phyloP scores from a whole-genome alignment of 2,113 vertebrate species.

The Atlantisia rogersi region DNA sequence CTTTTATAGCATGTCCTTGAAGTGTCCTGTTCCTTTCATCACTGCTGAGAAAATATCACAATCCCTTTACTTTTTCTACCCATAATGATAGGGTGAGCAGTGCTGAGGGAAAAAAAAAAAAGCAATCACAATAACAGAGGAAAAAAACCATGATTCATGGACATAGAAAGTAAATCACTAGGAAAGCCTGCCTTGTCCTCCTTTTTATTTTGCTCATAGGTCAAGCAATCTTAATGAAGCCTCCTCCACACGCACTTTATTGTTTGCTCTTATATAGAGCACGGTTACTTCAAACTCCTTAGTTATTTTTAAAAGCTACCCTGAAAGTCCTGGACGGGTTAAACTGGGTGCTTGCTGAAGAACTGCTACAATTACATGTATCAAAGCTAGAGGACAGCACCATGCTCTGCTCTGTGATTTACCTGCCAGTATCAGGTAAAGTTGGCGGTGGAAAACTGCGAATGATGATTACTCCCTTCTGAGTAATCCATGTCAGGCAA shows the following conservation, averaged over 20 bases:
- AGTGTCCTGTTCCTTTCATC: conserved; percentile 24
- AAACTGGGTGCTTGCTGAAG: background rate
- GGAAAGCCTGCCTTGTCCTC: conserved; percentile 28
- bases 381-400: background rate
- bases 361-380: background rate
- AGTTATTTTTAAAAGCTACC: background rate
- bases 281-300: conserved; percentile 4
- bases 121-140: conserved; percentile 25
- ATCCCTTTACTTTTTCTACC: conserved; percentile 36
- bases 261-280: background rate
- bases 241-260: background rate
- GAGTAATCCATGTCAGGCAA: background rate
- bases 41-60: conserved; percentile 30
- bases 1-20: conserved; percentile 26
- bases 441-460: background rate
- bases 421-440: background rate
- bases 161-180: conserved; percentile 34
- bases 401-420: background rate
- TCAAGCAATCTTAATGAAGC: conserved; percentile 50
- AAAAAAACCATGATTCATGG: conserved; percentile 27
- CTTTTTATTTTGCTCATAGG: conserved; percentile 25
- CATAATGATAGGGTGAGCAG: conserved; percentile 43
- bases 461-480: background rate
- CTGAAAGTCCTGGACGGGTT: background rate
- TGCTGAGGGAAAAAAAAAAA: conserved; percentile 26